Conservation (phyloP, 2,797 vertebrate species). For the Petrocephalus schoutedeni region DNA sequence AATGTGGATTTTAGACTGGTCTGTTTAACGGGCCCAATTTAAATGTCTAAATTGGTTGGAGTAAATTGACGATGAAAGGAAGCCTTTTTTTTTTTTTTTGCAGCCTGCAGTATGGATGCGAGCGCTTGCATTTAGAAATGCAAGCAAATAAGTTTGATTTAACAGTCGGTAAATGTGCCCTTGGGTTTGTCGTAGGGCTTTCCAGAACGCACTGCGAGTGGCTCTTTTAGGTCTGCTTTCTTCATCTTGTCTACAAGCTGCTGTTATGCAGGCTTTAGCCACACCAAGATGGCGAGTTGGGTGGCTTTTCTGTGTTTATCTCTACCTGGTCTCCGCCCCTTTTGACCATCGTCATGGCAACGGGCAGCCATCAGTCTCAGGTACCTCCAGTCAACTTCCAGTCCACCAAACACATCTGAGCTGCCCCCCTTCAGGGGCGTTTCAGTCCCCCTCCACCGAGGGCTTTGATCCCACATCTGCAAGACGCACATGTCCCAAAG, state of each 20-base stretch:
- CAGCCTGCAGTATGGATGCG: not conserved
- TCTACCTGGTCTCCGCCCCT: not conserved
- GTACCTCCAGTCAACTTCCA: conserved; percentile 7
- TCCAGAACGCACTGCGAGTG: not conserved
- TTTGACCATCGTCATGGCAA: not conserved
- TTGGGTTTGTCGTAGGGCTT: not conserved
- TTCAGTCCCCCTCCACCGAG: not conserved
- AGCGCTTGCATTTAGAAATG: no score
- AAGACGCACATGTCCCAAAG: not conserved
- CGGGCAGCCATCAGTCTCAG: not conserved
- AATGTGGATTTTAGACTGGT: not conserved
- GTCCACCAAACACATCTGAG: not conserved
- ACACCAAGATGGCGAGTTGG: not conserved
- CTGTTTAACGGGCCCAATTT: not conserved
- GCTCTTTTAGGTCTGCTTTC: not conserved
- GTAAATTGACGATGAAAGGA: not conserved
- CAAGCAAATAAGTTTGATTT: not conserved
- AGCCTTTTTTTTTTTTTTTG: not conserved
- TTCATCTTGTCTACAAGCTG: not conserved
- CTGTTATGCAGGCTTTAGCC: not conserved
- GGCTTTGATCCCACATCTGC: not conserved
- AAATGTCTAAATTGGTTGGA: not conserved
- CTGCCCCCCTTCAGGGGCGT: not conserved
- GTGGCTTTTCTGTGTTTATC: not conserved
- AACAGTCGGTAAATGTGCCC: not conserved